A percentile compares a stretch with the other conserved stretches of the same genome.
Conservation (phyloP, 1,140 invertebrate genomes). For the Lucilia sericata region DNA sequence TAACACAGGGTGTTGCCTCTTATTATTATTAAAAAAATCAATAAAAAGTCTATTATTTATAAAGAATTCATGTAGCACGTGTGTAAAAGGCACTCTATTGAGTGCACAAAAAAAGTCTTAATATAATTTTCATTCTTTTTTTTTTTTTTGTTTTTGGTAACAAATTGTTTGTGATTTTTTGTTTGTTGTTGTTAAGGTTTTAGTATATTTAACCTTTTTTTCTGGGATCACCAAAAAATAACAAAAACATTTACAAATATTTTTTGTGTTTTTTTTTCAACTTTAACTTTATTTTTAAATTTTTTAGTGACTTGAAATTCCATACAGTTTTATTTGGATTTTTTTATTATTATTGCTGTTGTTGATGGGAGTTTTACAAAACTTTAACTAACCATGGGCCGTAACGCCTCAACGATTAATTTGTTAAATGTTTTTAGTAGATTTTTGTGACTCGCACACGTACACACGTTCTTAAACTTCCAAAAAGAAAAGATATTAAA, state of each 20-base stretch:
- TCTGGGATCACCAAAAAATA: background rate
- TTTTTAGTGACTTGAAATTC: background rate
- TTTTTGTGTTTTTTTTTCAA: background rate
- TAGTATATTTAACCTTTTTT: background rate
- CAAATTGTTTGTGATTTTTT: no score
- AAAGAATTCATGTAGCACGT: no score
- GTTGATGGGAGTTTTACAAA: background rate
- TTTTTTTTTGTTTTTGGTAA: no score
- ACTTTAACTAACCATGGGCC: slow-evolving; percentile 11
- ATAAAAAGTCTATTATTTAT: no score
- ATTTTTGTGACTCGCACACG: slow-evolving; percentile 7
- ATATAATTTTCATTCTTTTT: no score
- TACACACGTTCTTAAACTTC: background rate
- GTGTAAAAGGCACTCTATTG: no score
- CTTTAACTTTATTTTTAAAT: background rate
- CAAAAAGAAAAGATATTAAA: background rate
- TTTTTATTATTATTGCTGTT: background rate
- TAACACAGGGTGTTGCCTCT: no score
- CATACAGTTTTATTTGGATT: background rate
- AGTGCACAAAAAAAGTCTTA: no score
- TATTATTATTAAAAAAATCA: no score
- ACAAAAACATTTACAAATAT: no score
- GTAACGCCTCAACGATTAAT: slow-evolving; percentile 28
- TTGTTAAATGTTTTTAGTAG: slow-evolving; percentile 1
- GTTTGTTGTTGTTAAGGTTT: no score